These are phyloP conservation scores for Patiria pectinifera DNA, from an alignment of 53 echinoderm and acorn worm species.

Conservation along the genomic window DNA sequence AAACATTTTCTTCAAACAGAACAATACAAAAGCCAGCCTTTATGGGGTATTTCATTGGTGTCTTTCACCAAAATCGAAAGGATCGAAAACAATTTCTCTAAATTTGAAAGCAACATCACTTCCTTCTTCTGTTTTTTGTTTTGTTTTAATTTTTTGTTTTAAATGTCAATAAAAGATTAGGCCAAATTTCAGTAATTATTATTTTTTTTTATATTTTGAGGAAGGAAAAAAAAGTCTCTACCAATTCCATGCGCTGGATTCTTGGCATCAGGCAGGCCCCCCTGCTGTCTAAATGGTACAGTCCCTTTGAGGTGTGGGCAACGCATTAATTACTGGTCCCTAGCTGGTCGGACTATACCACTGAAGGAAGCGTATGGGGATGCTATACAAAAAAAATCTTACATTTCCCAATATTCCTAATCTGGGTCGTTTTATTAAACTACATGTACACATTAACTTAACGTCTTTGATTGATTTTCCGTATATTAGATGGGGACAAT, in stretches of 20 bases:
- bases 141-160: neutral
- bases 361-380: conserved; percentile 2
- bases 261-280: conserved; percentile 42
- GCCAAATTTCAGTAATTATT: neutral
- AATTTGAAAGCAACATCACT: no score
- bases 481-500: neutral
- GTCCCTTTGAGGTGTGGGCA: conserved; percentile 62
- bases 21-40: conserved; percentile 67
- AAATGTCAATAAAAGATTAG: neutral
- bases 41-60: neutral
- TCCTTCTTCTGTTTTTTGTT: neutral
- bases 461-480: no score
- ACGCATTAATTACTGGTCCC: conserved; percentile 20
- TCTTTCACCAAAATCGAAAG: neutral
- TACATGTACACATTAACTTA: no score
- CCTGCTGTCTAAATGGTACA: conserved; percentile 50
- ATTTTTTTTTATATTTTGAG: neutral
- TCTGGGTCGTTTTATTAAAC: no score
- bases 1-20: conserved; percentile 35
- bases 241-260: conserved; percentile 63
- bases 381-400: neutral
- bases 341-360: conserved; percentile 33
- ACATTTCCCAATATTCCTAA: neutral
- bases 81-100: no score
- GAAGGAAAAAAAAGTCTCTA: conserved; percentile 29